Evolutionary conservation across 2,888 invertebrate genomes (phyloP).

Genomic region (Sussaba pulchella): DNA sequence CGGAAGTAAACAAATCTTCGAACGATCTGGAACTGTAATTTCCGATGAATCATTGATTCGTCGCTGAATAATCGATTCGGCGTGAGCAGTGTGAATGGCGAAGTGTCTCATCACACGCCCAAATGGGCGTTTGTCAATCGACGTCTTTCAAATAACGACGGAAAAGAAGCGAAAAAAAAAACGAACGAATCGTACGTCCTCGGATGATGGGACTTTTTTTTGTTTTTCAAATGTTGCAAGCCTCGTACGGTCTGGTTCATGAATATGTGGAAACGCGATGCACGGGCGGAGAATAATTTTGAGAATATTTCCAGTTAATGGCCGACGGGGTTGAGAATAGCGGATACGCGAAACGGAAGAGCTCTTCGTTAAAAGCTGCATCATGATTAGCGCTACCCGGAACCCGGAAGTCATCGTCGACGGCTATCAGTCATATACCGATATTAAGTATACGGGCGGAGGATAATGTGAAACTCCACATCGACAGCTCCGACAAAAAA

Average conservation of each 20-base stretch:
- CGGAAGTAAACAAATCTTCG: too few relatives aligned
- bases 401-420: conserved; percentile 36
- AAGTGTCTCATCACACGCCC: too few relatives aligned
- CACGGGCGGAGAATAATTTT: conserved; percentile 40
- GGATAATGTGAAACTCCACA: background rate
- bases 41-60: too few relatives aligned
- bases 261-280: conserved; percentile 37
- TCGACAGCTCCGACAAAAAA: background rate
- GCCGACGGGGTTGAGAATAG: background rate
- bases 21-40: too few relatives aligned
- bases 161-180: too few relatives aligned
- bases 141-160: background rate
- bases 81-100: too few relatives aligned
- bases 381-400: conserved; percentile 2
- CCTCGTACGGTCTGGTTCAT: background rate
- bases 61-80: too few relatives aligned
- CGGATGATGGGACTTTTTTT: background rate
- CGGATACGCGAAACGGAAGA: conserved; percentile 51
- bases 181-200: conserved; percentile 6
- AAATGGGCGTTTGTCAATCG: too few relatives aligned
- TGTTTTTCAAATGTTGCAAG: conserved; percentile 17
- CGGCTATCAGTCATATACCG: background rate
- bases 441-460: background rate
- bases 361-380: conserved; percentile 10
- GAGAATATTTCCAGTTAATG: conserved; percentile 43